phyloP scores from a whole-genome alignment of 1,140 invertebrate species.

The Pseudomyrmex cubaensis region DNA sequence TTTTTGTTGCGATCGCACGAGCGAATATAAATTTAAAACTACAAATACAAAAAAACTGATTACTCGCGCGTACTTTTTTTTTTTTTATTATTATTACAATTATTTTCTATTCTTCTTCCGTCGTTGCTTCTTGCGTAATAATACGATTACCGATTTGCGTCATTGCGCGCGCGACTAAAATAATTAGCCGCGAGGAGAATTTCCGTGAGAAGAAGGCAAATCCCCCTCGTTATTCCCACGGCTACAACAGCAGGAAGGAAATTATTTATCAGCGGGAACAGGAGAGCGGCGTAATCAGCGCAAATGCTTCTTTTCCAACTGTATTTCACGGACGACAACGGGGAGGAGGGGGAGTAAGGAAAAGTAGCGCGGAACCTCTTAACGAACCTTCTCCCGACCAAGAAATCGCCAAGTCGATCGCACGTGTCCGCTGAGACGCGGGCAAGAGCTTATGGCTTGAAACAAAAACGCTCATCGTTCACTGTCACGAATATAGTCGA shows the following conservation, averaged over 20 bases:
- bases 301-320: conserved; percentile 22
- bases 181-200: conserved; percentile 33
- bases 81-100: neutral
- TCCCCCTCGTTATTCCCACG: neutral
- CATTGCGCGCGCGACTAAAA: conserved; percentile 8
- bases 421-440: conserved; percentile 36
- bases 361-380: conserved; percentile 37
- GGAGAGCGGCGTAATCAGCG: neutral
- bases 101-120: neutral
- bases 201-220: neutral
- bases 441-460: conserved; percentile 50
- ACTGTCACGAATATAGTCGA: conserved; percentile 60
- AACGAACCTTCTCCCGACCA: conserved; percentile 56
- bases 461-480: conserved; percentile 64
- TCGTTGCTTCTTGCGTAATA: neutral
- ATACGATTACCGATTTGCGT: conserved; percentile 19
- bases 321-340: conserved; percentile 3
- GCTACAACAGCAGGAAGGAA: neutral
- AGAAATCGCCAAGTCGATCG: conserved; percentile 67
- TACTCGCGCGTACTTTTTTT: neutral
- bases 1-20: neutral
- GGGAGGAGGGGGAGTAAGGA: too few relatives aligned
- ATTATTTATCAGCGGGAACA: conserved; percentile 34
- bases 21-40: too few relatives aligned
- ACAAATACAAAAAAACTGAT: too few relatives aligned